Evolutionary conservation across 2,888 invertebrate genomes (phyloP).

Genomic region (Seira sanloemensis): DNA sequence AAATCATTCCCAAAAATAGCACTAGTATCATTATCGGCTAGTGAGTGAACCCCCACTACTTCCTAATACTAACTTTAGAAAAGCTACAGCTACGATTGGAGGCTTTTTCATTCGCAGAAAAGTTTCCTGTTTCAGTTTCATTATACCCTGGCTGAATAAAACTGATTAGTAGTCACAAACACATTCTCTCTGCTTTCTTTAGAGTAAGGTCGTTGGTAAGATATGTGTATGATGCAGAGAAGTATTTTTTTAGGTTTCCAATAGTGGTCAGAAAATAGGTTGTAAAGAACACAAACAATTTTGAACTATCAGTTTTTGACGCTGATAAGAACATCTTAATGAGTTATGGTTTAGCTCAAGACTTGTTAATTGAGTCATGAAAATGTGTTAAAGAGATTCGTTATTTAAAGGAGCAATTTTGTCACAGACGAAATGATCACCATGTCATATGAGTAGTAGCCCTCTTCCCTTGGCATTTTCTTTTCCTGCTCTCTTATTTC

Average conservation of each 20-base stretch:
- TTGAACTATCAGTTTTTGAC: too few relatives aligned
- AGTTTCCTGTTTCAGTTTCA: neutral
- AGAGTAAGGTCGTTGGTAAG: too few relatives aligned
- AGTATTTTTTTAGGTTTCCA: too few relatives aligned
- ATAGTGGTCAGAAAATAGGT: too few relatives aligned
- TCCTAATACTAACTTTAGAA: neutral
- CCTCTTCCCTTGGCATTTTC: slow-evolving; percentile 73
- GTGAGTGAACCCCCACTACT: neutral
- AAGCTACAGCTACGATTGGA: too few relatives aligned
- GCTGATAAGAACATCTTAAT: too few relatives aligned
- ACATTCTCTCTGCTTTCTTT: too few relatives aligned
- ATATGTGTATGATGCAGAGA: too few relatives aligned
- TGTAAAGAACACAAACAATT: too few relatives aligned
- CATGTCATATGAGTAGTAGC: slow-evolving; percentile 74
- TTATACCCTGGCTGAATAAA: neutral
- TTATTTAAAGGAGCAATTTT: slow-evolving; percentile 26
- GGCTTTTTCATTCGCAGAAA: neutral
- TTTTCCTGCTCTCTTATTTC: slow-evolving; percentile 75
- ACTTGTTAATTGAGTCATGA: slow-evolving; percentile 49
- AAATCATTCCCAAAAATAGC: neutral
- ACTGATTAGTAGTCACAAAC: neutral
- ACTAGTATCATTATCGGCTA: neutral
- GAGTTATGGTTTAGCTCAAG: too few relatives aligned
- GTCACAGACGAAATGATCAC: slow-evolving; percentile 70
- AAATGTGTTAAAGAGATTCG: slow-evolving; percentile 55